Conservation (phyloP, 2,888 invertebrate species). For the Ctena decussata region DNA sequence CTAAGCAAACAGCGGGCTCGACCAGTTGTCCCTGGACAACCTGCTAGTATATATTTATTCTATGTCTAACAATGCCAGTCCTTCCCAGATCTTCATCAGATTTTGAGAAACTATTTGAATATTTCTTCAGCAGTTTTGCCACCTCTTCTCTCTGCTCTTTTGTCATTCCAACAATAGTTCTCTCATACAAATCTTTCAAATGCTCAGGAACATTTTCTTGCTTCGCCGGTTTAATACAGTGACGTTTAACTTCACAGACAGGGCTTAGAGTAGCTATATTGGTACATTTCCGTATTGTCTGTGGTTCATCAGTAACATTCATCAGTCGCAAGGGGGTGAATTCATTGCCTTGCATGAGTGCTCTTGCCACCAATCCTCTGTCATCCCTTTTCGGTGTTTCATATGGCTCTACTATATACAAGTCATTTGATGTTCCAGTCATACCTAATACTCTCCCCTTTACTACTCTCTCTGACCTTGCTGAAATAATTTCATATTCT, state of each 20-base stretch:
- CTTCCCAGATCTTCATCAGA: conserved; percentile 35
- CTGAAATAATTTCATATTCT: conserved; percentile 22
- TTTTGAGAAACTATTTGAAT: conserved; percentile 33
- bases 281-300: conserved; percentile 42
- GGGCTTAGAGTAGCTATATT: conserved; percentile 28
- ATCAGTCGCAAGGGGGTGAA: conserved; percentile 46
- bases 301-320: conserved; percentile 48
- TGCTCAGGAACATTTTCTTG: background rate
- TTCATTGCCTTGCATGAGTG: conserved; percentile 37
- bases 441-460: conserved; percentile 8
- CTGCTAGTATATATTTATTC: too few species aligned
- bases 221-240: background rate
- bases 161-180: background rate
- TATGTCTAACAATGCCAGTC: conserved; percentile 44
- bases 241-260: conserved; percentile 1
- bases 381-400: conserved; percentile 2
- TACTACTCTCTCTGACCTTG: conserved; percentile 28
- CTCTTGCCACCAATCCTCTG: conserved; percentile 39
- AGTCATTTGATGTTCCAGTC: background rate
- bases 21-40: too few species aligned
- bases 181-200: conserved; percentile 23
- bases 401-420: conserved; percentile 38
- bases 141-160: conserved; percentile 10
- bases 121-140: conserved; percentile 19
- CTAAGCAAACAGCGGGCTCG: too few species aligned